Percentiles rank a stretch among this genome's conserved stretches.
Evolutionary conservation across 2,797 vertebrate genomes (phyloP).

Genomic region (Valencia hispanica): DNA sequence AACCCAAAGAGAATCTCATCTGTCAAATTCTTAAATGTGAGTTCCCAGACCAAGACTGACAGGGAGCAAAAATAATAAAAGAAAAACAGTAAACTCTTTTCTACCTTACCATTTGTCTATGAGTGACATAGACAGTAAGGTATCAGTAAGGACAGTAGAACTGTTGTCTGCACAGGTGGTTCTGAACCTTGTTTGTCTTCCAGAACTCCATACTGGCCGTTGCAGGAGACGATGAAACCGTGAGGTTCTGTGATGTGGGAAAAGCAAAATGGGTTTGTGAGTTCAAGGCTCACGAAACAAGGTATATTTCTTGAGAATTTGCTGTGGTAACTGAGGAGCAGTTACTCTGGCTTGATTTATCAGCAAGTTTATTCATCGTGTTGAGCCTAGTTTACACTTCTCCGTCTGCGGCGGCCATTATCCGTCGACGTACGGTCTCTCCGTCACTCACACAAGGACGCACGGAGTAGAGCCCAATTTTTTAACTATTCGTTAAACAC

Average conservation of each 20-base stretch:
- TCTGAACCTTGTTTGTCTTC: slow-evolving; percentile 6
- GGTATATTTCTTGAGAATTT: slow-evolving; percentile 72
- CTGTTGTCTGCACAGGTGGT: neutral
- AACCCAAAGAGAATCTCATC: slow-evolving; percentile 90
- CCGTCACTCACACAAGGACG: too few relatives aligned
- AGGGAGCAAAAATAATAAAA: neutral
- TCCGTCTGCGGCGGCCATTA: too few relatives aligned
- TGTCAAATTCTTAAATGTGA: slow-evolving; percentile 89
- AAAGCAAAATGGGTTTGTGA: slow-evolving; percentile 85
- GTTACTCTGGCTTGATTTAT: neutral
- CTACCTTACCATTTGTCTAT: neutral
- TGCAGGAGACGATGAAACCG: slow-evolving; percentile 89
- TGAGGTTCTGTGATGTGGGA: slow-evolving; percentile 85
- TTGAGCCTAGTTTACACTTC: too few relatives aligned
- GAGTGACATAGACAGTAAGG: too few relatives aligned
- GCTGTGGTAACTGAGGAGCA: neutral
- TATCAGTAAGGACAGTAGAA: neutral
- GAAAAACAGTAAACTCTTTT: neutral
- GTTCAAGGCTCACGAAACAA: slow-evolving; percentile 95
- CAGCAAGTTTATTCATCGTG: neutral
- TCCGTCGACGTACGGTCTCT: too few relatives aligned
- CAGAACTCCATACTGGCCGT: slow-evolving; percentile 88
- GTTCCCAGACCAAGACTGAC: slow-evolving; percentile 45
- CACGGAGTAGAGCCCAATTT: too few relatives aligned
- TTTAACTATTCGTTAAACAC: too few relatives aligned